These are phyloP conservation scores for Apostichopus leukothele DNA, from an alignment of 53 echinoderm and acorn worm species.

Conservation along the genomic window DNA sequence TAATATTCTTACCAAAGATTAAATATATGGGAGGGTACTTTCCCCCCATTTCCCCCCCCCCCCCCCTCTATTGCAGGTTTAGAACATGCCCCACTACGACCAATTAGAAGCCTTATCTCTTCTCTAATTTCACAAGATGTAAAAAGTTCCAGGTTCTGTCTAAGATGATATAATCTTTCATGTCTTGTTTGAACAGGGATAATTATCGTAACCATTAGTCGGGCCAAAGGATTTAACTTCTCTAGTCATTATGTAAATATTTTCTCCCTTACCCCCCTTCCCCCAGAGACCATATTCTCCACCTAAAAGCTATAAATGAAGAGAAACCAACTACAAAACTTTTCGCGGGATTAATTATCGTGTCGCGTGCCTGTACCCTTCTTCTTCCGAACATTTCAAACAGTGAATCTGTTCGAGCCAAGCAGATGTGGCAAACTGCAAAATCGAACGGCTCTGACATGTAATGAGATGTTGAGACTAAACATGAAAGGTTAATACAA, in stretches of 20 bases:
- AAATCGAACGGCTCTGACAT: background rate
- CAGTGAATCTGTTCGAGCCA: background rate
- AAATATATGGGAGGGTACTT: too few relatives aligned
- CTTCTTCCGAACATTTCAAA: too few relatives aligned
- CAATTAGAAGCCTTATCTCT: too few relatives aligned
- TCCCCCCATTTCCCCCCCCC: too few relatives aligned
- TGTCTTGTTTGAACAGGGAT: background rate
- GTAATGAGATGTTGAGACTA: conserved; percentile 5
- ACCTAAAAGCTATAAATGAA: background rate
- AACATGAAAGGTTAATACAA: conserved; percentile 13
- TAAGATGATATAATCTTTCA: background rate
- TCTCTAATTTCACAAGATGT: too few relatives aligned
- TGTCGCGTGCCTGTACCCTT: too few relatives aligned
- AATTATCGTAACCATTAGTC: background rate
- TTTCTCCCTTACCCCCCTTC: background rate
- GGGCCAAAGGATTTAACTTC: background rate
- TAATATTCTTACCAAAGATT: too few relatives aligned
- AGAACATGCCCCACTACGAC: too few relatives aligned
- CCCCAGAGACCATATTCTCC: background rate
- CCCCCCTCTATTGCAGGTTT: too few relatives aligned
- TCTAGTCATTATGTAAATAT: background rate
- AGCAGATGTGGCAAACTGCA: background rate
- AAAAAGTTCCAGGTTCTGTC: too few relatives aligned
- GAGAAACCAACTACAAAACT: too few relatives aligned
- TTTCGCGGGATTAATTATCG: too few relatives aligned